Evolutionary conservation across 2,797 vertebrate species (phyloP), one percentile per base, ranked within the genome.

Genomic region (Calcarius lapponicus): DNA sequence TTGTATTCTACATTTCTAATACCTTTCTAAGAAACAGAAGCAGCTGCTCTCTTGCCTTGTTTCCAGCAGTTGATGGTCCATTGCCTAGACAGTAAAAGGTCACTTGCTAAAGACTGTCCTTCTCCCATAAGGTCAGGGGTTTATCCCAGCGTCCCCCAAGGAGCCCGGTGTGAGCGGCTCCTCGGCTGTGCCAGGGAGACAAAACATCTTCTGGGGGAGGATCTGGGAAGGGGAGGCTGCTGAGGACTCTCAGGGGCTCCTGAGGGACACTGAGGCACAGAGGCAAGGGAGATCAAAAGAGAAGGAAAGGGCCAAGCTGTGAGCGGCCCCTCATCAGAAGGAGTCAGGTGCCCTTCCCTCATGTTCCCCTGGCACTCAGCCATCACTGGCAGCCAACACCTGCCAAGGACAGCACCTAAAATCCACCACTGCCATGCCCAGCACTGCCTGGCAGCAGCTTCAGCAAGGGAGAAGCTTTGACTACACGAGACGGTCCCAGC

Each of bases 151-250:
- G 4, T 53, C 43, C 10, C 89, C 54, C 11, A 25, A n/a, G 92
- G 81, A 51, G 11, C 3, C 0, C 0, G 2, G 10, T 0, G 51
- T 0, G 50, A 21, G 65, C 12, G 0, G 47, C 67, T 51, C 53
- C 62, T 48, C 1, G 5, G 38, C 87, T 7, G 60, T 4, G 1
- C 32, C 73, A 31, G 2, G 42, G 25, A 61, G 10, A n/a, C 18
- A 11, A 1, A 6, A 3, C 13, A 36, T 4, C 32, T 40, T 13
- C 2, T 10, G 64, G 1, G 28, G 56, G 21, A 25, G n/a, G 28
- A 13, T 7, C 18, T 16, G 54, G 38, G 51, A 9, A 48, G 10
- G 12, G 11, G 29, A 75, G 73, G 70, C 8, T 38, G 62, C 64
- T 0, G 16, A 60, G 31, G 40, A 10, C 76, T 64, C 51, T 7